These are phyloP conservation scores for Bombus waltoni DNA, from an alignment of 1,140 invertebrate genomes.

Conservation along the genomic window DNA sequence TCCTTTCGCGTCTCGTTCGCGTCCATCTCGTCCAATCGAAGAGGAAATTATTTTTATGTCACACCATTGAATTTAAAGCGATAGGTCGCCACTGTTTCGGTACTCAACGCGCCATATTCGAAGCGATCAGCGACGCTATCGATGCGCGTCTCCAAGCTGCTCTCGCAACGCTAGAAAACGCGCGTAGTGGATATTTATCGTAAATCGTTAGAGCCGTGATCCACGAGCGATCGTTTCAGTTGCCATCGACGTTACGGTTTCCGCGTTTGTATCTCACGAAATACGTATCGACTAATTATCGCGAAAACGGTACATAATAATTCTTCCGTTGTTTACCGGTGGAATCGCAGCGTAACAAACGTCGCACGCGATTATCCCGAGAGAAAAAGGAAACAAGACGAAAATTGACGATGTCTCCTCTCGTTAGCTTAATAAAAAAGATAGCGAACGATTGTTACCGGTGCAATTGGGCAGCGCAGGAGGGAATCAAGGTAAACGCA, in stretches of 20 bases:
- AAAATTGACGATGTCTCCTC: slow-evolving; percentile 45
- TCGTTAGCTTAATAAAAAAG: slow-evolving; percentile 62
- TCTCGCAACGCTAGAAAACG: background rate
- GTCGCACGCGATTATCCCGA: slow-evolving; percentile 15
- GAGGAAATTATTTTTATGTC: background rate
- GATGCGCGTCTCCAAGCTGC: too few relatives aligned
- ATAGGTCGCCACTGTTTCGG: background rate
- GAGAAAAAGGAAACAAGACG: too few relatives aligned
- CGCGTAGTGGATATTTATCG: background rate
- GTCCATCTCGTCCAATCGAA: background rate
- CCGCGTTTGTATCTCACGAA: background rate
- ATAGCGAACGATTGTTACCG: slow-evolving; percentile 29
- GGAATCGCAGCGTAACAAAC: slow-evolving; percentile 9
- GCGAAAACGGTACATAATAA: slow-evolving; percentile 10
- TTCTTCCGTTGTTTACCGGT: background rate
- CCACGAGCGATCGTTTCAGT: background rate
- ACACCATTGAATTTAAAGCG: background rate
- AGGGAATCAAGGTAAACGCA: slow-evolving; percentile 36
- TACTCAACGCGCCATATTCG: background rate
- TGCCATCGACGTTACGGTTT: background rate
- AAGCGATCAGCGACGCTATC: background rate
- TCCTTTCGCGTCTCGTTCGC: background rate
- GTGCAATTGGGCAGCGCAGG: slow-evolving; percentile 40
- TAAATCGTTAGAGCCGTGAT: too few relatives aligned
- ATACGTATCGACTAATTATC: background rate